Base-by-base conservation (phyloP, 2,888 invertebrate genomes). In the Altica lythri region DNA sequence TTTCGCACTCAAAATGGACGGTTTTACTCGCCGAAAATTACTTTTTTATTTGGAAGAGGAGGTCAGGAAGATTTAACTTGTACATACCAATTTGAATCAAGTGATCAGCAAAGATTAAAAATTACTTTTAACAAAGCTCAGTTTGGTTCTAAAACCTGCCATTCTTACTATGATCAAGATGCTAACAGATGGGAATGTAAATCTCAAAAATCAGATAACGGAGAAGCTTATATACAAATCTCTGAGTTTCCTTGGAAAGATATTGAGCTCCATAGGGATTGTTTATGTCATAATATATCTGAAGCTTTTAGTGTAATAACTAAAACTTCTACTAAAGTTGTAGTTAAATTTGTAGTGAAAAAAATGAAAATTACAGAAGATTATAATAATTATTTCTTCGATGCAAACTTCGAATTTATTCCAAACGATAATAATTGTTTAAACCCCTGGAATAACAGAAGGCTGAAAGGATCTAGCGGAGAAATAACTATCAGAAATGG, bases 361-460 rank as follows among this genome's bases (percentile, higher is more conserved):
- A 81, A 86, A 72, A 90, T 92, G 92, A 86, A 87, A 76, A 86
- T 89, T 51, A 86, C 88, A 4, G 88, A 91, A 75, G 88, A 91
- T 77, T 88, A 89, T 69, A 82, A 86, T 51, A 86, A 88, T 70
- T 90, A 89, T 75, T 84, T 85, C 70, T 89, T 91, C 76, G 90
- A 90, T 68, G 88, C 86, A 0, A 84, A 83, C 71, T 87, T 84
- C 65, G 85, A 86, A 69, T 86, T 86, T 72, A 76, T 86, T 40
- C 79, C 84, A 0, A 81, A 80, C 5, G 79, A 80, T 2, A 83
- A 83, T 53, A 75, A 75, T n/a, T 88, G 89, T 70, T 80, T 84
- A 0, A 81, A 84, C 25, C 83, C 83, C 13, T 84, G 86, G 78
- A 85, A 86, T 18, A 84, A 84, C 42, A 77, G 87, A 42, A 78